Conservation (phyloP, 2,113 vertebrate species). For the Bungarus multicinctus region DNA sequence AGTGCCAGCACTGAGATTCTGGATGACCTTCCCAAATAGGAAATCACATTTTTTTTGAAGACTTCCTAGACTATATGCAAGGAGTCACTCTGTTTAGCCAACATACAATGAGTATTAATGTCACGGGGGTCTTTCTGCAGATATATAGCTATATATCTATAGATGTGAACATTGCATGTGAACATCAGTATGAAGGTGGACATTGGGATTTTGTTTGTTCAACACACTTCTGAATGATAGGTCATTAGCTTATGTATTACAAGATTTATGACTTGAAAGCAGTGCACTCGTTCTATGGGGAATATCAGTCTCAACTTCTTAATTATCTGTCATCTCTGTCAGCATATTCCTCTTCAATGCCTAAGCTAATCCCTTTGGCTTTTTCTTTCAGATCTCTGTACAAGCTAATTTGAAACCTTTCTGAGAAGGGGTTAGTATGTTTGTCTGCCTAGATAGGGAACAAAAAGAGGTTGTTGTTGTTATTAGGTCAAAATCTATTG, state of each 20-base stretch:
- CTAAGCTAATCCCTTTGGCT: neutral
- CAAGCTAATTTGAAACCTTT: slow-evolving; percentile 22
- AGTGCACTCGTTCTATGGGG: slow-evolving; percentile 8
- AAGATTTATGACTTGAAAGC: slow-evolving; percentile 29
- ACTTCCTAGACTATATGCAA: neutral
- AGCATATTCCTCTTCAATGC: neutral
- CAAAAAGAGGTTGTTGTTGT: neutral
- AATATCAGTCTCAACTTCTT: slow-evolving; percentile 30
- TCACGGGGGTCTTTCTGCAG: neutral
- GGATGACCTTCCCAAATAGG: neutral
- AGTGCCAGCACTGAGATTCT: neutral
- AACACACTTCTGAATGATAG: slow-evolving; percentile 9
- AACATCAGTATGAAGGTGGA: neutral
- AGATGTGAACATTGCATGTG: neutral
- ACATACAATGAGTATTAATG: neutral
- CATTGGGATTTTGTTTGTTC: slow-evolving; percentile 13
- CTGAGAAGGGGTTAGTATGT: neutral
- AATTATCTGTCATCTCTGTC: slow-evolving; percentile 28
- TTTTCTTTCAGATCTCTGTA: slow-evolving; percentile 8
- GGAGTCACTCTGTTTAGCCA: neutral
- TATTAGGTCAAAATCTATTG: neutral
- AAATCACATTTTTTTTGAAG: neutral
- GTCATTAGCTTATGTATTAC: slow-evolving; percentile 29
- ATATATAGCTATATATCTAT: neutral
- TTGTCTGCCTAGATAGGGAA: neutral